Evolutionary conservation across 2,888 invertebrate genomes (phyloP), one percentile per base, ranked within the genome.

Genomic region (Orthonychiurus folsomi): DNA sequence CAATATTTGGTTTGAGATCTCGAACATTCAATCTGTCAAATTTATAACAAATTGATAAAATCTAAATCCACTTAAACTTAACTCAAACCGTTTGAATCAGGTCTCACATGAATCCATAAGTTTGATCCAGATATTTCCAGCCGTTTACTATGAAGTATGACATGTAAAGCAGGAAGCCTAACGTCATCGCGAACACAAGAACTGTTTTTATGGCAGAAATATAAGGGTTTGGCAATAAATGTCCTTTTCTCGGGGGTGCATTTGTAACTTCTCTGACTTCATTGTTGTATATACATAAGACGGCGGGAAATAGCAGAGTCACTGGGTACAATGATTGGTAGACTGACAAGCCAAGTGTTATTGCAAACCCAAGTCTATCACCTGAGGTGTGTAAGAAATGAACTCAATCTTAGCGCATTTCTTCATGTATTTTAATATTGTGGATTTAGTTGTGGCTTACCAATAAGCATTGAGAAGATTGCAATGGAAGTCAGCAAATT

Each of bases 1-100:
- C 99, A 73, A 95, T 89, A 76, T 99, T 99, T 25, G 99, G 99
- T 73, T 91, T 89, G 68, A 97, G 80, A 77, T 99, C 97, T 1
- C 92, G 90, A 59, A 94, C 93, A 21, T 85, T 85, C 69, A 95
- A 82, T 75, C 93, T 93, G 80, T n/a, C n/a, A n/a, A n/a, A n/a
- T n/a, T n/a, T n/a, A n/a, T n/a, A n/a, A n/a, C n/a, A n/a, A 5
- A 65, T 57, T 27, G 60, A 23, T 59, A 61, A 48, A 59, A 28
- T 59, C 27, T 52, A 15, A 50, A n/a, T n/a, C n/a, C n/a, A n/a
- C n/a, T n/a, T n/a, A n/a, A n/a, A n/a, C n/a, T n/a, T n/a, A n/a
- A n/a, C n/a, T n/a, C n/a, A n/a, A n/a, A n/a, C n/a, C n/a, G n/a
- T 37, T 37, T 37, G 37, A 37, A 24, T 9, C 24, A 57, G 57